A percentile compares a stretch with the other conserved stretches of the same genome.
Evolutionary conservation across 2,888 invertebrate genomes (phyloP).

Genomic region (Antitype chi): DNA sequence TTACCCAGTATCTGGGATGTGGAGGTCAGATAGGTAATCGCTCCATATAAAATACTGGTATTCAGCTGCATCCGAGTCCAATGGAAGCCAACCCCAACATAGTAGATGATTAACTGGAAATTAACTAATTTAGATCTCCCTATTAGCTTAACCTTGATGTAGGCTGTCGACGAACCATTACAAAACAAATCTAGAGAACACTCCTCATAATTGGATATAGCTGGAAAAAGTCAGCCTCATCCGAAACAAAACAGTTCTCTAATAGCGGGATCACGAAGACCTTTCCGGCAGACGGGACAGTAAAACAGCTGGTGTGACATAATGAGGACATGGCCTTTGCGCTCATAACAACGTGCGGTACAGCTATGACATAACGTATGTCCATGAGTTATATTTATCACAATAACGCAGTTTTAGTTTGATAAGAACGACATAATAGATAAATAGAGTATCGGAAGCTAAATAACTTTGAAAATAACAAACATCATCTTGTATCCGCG

Average conservation of each 20-base stretch:
- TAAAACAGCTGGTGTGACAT: slow-evolving; percentile 43
- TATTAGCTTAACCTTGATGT: not conserved
- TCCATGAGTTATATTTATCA: slow-evolving; percentile 38
- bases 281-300: slow-evolving; percentile 42
- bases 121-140: not conserved
- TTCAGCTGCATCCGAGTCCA: too few relatives aligned
- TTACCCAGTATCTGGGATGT: too few relatives aligned
- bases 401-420: slow-evolving; percentile 24
- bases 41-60: too few relatives aligned
- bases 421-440: slow-evolving; percentile 15
- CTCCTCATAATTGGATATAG: not conserved
- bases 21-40: too few relatives aligned
- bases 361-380: slow-evolving; percentile 47
- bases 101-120: too few relatives aligned
- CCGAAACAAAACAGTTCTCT: slow-evolving; percentile 9
- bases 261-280: slow-evolving; percentile 24
- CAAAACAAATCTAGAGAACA: not conserved
- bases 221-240: not conserved
- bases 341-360: slow-evolving; percentile 35
- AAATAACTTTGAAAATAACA: too few relatives aligned
- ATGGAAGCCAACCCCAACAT: too few relatives aligned
- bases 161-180: not conserved
- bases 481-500: too few relatives aligned
- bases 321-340: slow-evolving; percentile 51
- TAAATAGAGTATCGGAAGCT: not conserved